phyloP scores from a whole-genome alignment of 1,140 invertebrate genomes.

The Holcopasites calliopsidis region DNA sequence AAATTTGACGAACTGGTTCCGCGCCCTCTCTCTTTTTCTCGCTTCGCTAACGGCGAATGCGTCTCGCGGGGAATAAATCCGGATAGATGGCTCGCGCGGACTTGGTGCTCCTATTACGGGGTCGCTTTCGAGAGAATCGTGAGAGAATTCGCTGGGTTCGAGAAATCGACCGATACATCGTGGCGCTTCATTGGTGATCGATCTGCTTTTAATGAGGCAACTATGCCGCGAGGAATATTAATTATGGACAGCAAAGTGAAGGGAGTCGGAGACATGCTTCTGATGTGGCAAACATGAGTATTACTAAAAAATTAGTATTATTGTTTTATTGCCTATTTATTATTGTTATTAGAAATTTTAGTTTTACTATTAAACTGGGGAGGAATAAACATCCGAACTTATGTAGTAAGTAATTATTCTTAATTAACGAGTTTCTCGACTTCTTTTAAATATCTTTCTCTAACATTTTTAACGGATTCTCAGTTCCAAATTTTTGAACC shows the following conservation, averaged over 20 bases:
- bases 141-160: background rate
- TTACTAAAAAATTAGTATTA: too few species aligned
- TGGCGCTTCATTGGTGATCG: background rate
- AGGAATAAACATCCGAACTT: too few species aligned
- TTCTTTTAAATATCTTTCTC: too few species aligned
- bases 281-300: too few species aligned
- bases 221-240: background rate
- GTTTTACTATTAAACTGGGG: too few species aligned
- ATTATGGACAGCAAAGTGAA: background rate
- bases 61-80: constrained; percentile 37
- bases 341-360: too few species aligned
- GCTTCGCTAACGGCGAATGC: constrained; percentile 34
- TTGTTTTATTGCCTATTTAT: too few species aligned
- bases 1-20: constrained; percentile 65
- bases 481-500: too few species aligned
- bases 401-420: too few species aligned
- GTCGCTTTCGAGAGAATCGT: constrained; percentile 8
- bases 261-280: background rate
- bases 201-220: constrained; percentile 7
- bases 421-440: too few species aligned
- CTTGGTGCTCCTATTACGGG: constrained; percentile 28
- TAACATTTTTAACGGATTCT: too few species aligned
- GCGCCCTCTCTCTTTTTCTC: constrained; percentile 40
- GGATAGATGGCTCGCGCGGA: constrained; percentile 31
- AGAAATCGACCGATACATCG: background rate